These are phyloP conservation scores for Elaeidobius kamerunicus DNA, from an alignment of 2,888 invertebrate species.

Conservation along the genomic window DNA sequence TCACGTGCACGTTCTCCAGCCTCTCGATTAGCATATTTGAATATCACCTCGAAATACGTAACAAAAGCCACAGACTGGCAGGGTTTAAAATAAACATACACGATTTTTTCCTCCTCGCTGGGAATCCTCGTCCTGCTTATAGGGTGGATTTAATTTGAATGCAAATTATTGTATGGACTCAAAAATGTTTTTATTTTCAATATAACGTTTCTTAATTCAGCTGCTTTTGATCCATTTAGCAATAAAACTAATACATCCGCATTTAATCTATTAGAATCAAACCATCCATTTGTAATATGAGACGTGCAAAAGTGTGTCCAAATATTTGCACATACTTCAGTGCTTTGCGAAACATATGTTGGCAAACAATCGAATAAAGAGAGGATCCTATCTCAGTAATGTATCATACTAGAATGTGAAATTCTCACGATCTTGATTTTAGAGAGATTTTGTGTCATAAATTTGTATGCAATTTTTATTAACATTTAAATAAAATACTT, in stretches of 20 bases:
- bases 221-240: too few species aligned
- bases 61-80: conserved; percentile 15
- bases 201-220: too few species aligned
- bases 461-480: too few species aligned
- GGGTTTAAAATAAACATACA: conserved; percentile 21
- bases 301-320: conserved; percentile 40
- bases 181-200: too few species aligned
- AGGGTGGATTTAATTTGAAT: conserved; percentile 12
- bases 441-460: too few species aligned
- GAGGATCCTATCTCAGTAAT: conserved; percentile 28
- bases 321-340: conserved; percentile 42
- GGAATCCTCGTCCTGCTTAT: neutral
- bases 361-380: conserved; percentile 34
- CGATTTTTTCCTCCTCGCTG: neutral
- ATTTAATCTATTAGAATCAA: conserved; percentile 16
- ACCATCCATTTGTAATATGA: conserved; percentile 44
- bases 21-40: conserved; percentile 24
- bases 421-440: conserved; percentile 6
- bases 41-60: conserved; percentile 21
- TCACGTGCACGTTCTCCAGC: conserved; percentile 23
- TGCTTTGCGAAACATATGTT: conserved; percentile 38
- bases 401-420: conserved; percentile 7
- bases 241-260: too few species aligned
- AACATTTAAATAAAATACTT: too few species aligned
- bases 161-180: too few species aligned